Conservation (phyloP, 2,888 invertebrate species). For the Cephus nigrinus region DNA sequence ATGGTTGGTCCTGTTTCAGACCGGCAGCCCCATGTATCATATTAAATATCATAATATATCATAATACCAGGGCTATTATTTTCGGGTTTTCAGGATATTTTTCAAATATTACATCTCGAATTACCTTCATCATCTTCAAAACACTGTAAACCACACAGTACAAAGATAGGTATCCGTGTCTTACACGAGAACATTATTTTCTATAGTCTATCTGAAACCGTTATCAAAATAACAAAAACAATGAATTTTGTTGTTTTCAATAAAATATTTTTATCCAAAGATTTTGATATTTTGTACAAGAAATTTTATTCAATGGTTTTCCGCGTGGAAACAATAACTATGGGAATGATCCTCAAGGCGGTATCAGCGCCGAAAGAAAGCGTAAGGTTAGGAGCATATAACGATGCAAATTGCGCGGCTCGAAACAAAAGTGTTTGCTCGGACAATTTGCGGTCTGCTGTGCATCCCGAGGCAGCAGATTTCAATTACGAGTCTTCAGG, state of each 20-base stretch:
- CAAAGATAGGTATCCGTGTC: background rate
- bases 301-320: background rate
- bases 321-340: background rate
- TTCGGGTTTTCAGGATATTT: constrained; percentile 29
- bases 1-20: constrained; percentile 17
- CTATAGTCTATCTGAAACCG: background rate
- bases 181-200: background rate
- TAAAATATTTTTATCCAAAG: background rate
- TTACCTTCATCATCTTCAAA: background rate
- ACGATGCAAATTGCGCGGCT: constrained; percentile 58
- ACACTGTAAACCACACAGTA: background rate
- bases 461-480: constrained; percentile 57
- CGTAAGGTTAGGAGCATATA: constrained; percentile 13
- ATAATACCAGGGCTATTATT: constrained; percentile 36
- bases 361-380: background rate
- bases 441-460: constrained; percentile 59
- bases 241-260: background rate
- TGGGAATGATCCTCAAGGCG: background rate
- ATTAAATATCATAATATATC: constrained; percentile 49
- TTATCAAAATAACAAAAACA: background rate
- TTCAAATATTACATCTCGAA: constrained; percentile 31
- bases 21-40: constrained; percentile 31
- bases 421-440: constrained; percentile 63
- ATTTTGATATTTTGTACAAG: background rate
- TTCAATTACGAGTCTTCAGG: constrained; percentile 63